These are phyloP conservation scores for Phataginus tetradactyla DNA, from an alignment of 2,797 vertebrate species.

Conservation along the genomic window DNA sequence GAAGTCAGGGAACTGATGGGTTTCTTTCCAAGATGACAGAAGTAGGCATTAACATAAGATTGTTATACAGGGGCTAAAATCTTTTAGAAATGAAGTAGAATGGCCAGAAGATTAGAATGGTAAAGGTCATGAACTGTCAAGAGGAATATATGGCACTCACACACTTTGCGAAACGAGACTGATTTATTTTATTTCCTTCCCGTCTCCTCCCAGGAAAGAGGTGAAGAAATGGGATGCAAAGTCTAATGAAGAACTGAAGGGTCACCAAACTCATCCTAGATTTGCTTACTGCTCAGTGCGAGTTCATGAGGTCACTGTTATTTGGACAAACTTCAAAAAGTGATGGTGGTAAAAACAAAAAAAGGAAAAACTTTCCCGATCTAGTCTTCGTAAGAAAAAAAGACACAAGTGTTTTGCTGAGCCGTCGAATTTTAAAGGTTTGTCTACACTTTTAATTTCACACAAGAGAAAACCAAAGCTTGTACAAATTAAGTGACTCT, in stretches of 20 bases:
- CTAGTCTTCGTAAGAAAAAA: neutral
- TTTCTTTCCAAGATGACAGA: neutral
- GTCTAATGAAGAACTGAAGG: neutral
- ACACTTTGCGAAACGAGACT: neutral
- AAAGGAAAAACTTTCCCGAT: neutral
- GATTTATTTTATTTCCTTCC: neutral
- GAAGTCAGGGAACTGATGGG: neutral
- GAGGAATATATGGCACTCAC: neutral
- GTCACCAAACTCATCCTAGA: neutral
- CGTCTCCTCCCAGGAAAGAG: neutral
- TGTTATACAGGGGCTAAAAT: neutral
- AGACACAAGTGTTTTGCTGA: neutral
- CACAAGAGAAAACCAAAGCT: neutral
- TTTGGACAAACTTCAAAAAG: neutral
- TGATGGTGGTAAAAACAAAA: neutral
- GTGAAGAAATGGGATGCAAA: neutral
- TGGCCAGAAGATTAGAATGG: neutral
- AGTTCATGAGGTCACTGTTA: neutral
- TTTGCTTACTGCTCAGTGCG: neutral
- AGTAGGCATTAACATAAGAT: neutral
- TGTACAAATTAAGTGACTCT: neutral
- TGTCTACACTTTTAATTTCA: neutral
- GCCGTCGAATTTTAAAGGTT: neutral
- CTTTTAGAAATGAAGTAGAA: slow-evolving; percentile 9
- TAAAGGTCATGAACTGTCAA: neutral